These are phyloP conservation scores for Spodoptera litura DNA, from an alignment of 1,140 invertebrate genomes.

Conservation along the genomic window DNA sequence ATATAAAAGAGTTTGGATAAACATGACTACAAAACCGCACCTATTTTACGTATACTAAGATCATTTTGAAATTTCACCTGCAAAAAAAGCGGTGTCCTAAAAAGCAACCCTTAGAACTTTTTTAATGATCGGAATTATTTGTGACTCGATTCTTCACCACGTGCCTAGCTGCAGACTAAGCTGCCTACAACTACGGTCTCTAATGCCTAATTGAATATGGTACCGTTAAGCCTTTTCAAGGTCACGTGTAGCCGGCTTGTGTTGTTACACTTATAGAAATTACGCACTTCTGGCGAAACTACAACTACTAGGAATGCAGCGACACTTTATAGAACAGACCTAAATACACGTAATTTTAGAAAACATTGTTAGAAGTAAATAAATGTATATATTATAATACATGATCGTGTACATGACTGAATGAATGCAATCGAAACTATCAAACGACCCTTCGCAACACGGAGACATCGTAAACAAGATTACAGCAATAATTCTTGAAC, in stretches of 20 bases:
- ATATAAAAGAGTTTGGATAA: background rate
- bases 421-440: background rate
- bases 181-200: background rate
- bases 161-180: background rate
- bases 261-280: constrained; percentile 28
- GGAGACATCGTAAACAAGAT: constrained; percentile 30
- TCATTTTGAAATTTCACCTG: too few species aligned
- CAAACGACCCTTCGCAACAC: constrained; percentile 19
- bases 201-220: constrained; percentile 27
- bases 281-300: constrained; percentile 10
- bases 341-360: background rate
- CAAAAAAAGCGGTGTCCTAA: too few species aligned
- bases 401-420: background rate
- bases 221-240: constrained; percentile 28
- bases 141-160: too few species aligned
- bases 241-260: constrained; percentile 15
- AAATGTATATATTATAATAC: background rate
- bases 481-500: constrained; percentile 10
- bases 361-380: background rate
- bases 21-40: background rate
- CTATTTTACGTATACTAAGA: too few species aligned
- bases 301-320: background rate
- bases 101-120: too few species aligned
- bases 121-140: too few species aligned
- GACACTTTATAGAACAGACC: background rate